Evolutionary conservation across 2,888 invertebrate species (phyloP).

Genomic region (Seira sanloemensis): DNA sequence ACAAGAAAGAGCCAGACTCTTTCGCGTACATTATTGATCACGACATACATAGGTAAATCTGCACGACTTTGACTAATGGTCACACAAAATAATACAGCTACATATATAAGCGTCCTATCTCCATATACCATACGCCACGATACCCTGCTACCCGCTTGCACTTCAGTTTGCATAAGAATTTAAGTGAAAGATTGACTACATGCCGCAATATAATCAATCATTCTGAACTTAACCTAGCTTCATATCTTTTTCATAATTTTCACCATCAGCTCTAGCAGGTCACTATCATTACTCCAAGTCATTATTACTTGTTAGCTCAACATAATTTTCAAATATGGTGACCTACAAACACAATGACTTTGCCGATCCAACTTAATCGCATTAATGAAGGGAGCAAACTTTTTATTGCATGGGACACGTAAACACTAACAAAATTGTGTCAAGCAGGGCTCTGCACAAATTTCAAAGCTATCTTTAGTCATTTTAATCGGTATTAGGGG

Average conservation of each 20-base stretch:
- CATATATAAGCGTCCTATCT: no score
- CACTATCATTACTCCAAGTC: background rate
- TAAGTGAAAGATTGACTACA: no score
- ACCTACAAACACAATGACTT: conserved; percentile 39
- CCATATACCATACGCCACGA: no score
- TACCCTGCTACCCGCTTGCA: no score
- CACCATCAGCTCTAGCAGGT: background rate
- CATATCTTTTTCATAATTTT: conserved; percentile 30
- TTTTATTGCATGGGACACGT: background rate
- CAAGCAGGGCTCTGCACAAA: background rate
- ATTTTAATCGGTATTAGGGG: background rate
- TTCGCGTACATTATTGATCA: conserved; percentile 33
- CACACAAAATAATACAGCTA: no score
- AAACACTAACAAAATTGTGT: background rate
- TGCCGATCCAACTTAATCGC: no score
- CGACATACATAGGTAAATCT: conserved; percentile 35
- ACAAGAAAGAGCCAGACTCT: conserved; percentile 21
- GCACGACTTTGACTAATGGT: conserved; percentile 53
- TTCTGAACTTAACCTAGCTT: conserved; percentile 43
- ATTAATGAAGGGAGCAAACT: no score
- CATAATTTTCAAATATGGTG: background rate
- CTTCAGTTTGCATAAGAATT: no score
- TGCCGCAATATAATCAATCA: conserved; percentile 38
- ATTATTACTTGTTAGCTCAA: background rate
- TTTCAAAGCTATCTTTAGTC: background rate